Evolutionary conservation across 1,140 invertebrate genomes (phyloP).

Genomic region (Ctenoplectra terminalis): DNA sequence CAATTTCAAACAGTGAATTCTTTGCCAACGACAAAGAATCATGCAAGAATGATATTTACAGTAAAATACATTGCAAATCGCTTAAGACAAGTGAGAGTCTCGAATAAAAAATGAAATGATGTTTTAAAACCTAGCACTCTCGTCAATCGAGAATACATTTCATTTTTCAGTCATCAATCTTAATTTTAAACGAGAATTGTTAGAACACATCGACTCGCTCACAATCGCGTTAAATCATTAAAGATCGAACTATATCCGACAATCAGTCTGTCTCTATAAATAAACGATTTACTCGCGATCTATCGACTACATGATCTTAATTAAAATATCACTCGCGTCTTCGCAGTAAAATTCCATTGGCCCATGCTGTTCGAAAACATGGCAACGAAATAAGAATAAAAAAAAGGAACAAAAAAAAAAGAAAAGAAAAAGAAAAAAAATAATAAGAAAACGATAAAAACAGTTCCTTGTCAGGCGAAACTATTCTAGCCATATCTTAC

Average conservation of each 20-base stretch:
- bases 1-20: not conserved
- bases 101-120: slow-evolving; percentile 25
- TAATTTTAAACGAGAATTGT: not conserved
- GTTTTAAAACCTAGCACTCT: not conserved
- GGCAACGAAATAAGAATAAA: not conserved
- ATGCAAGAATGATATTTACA: not conserved
- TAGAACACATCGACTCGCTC: slow-evolving; percentile 9
- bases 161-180: slow-evolving; percentile 20
- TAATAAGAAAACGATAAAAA: not conserved
- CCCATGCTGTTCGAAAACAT: not conserved
- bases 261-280: slow-evolving; percentile 12
- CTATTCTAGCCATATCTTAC: not conserved
- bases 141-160: not conserved
- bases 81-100: not conserved
- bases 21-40: not conserved
- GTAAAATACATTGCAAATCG: not conserved
- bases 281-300: slow-evolving; percentile 8
- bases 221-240: slow-evolving; percentile 13
- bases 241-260: not conserved
- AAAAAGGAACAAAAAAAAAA: too few species aligned
- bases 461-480: slow-evolving; percentile 9
- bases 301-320: not conserved
- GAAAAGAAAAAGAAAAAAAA: not conserved
- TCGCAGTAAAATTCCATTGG: not conserved
- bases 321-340: slow-evolving; percentile 4